Evolutionary conservation across 2,797 vertebrate species (phyloP).

Genomic region (Phoebastria nigripes): DNA sequence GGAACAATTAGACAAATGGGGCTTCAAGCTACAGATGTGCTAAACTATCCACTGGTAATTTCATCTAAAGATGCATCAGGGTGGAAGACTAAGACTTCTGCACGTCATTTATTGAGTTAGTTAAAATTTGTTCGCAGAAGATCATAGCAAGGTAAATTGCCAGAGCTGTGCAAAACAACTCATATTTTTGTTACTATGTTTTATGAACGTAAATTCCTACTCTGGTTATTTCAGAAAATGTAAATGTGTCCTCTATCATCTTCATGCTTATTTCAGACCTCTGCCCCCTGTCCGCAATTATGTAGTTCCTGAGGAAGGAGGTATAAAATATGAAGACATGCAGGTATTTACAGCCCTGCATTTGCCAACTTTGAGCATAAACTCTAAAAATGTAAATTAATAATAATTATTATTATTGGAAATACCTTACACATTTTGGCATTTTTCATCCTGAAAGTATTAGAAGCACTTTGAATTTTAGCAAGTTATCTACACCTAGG

Average conservation of each 20-base stretch:
- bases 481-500: neutral
- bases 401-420: neutral
- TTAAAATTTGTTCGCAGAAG: neutral
- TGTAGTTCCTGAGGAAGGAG: neutral
- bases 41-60: neutral
- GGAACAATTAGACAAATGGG: constrained; percentile 10
- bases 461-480: neutral
- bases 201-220: neutral
- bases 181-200: neutral
- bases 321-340: neutral
- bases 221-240: neutral
- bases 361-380: neutral
- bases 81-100: neutral
- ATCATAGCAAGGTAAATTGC: neutral
- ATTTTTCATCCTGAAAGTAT: neutral
- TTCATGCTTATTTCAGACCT: neutral
- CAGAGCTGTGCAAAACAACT: neutral
- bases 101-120: neutral
- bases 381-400: neutral
- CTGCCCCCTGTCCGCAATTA: neutral
- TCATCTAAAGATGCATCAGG: neutral
- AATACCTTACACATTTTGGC: neutral
- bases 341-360: neutral
- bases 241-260: neutral
- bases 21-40: neutral